Base-by-base conservation (phyloP, 2,797 vertebrate species). In the Propithecus perrieri region DNA sequence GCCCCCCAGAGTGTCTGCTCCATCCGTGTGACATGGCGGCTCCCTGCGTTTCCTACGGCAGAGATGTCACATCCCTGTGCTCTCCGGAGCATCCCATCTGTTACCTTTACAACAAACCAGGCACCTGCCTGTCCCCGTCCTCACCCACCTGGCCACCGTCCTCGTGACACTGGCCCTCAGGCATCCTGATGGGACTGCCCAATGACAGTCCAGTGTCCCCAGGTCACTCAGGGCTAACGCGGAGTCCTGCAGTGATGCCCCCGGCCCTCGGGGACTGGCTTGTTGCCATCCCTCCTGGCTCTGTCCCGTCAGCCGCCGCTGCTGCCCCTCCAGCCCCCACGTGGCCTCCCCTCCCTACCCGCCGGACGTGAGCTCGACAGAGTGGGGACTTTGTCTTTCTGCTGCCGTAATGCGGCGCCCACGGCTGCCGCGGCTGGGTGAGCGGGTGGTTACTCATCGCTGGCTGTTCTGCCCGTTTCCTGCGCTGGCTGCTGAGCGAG, bases 51-150 rank as follows among this genome's bases (percentile, higher is more conserved):
- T n/a, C 74, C 50, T 22, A n/a, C 33, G 48, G 30, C 48, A 22
- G 74, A 50, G 33, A n/a, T 0, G 3, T 22, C 20, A 20, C 1
- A 0, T 61, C 59, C 57, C 24, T 26, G 8, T 30, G 5, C 30
- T 20, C 2, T 76, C 48, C 17, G 33, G 46, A 30, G 33, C 33
- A 5, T 20, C 30, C 74, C 11, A 5, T 18, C 28, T 26, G 38
- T 43, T 14, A 43, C 41, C 41, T 30, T 43, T 72, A 30, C 15
- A 38, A 26, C 26, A 41, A 9, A 10, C 41, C 26, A 43, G 0
- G 14, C 28, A 24, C 71, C 38, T 24, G 15, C 26, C 57, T 30
- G 28, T 9, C 18, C 17, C 17, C 50, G 5, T 6, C 4, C 17
- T 53, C 6, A 2, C 50, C 50, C 50, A 59, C 57, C 57, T 59